A percentile compares a stretch with the other conserved stretches of the same genome.
Evolutionary conservation across 2,113 vertebrate genomes (phyloP).

Genomic region (Chionomys nivalis): DNA sequence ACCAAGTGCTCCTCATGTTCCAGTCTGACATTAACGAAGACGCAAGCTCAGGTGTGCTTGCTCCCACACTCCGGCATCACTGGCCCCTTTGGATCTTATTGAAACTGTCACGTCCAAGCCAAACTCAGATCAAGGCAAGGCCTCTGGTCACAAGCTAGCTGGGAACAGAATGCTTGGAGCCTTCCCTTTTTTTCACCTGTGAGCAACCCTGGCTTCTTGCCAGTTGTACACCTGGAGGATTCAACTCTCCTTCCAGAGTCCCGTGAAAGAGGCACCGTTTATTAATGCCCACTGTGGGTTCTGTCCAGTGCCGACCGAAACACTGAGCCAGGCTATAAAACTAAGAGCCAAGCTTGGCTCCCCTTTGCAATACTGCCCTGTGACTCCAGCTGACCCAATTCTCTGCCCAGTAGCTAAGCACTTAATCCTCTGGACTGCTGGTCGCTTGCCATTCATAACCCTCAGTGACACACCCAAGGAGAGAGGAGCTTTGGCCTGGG

Average conservation of each 20-base stretch:
- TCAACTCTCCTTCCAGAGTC: background rate
- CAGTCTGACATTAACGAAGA: background rate
- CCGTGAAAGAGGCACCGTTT: background rate
- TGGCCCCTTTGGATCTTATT: background rate
- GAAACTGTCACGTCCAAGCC: slow-evolving; percentile 1
- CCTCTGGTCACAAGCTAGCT: background rate
- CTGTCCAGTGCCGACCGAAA: slow-evolving; percentile 23
- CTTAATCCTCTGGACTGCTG: slow-evolving; percentile 57
- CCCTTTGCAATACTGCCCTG: slow-evolving; percentile 17
- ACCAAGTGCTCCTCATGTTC: background rate
- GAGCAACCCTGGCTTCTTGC: background rate
- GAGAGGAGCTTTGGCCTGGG: background rate
- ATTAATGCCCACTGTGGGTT: background rate
- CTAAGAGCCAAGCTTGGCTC: background rate
- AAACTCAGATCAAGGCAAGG: background rate
- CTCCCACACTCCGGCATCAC: accelerated
- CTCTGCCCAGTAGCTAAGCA: slow-evolving; percentile 50
- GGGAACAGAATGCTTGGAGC: background rate
- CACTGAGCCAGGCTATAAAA: slow-evolving; percentile 21
- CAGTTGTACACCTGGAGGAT: background rate
- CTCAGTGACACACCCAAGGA: background rate
- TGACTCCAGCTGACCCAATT: slow-evolving; percentile 72
- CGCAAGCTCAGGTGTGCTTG: background rate
- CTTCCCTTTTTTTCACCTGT: background rate
- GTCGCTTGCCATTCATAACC: slow-evolving; percentile 9